These are phyloP conservation scores for Callocephalon fimbriatum DNA, from an alignment of 2,113 vertebrate genomes.

Conservation along the genomic window DNA sequence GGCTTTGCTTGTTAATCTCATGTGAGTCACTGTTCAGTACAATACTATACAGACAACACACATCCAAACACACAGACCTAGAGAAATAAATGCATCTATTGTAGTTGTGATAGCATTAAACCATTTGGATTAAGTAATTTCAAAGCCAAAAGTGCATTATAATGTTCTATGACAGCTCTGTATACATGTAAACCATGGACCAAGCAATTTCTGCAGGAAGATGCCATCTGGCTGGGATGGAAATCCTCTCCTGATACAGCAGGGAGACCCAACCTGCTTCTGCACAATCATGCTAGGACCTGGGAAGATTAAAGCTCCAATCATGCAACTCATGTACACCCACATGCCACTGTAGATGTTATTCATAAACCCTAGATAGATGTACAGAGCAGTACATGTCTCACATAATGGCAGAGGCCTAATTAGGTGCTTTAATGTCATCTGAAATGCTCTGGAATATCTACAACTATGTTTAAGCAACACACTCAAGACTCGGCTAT, in stretches of 20 bases:
- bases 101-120: not conserved
- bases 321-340: not conserved
- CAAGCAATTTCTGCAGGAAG: not conserved
- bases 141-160: not conserved
- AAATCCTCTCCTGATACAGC: not conserved
- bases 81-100: not conserved
- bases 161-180: not conserved
- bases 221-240: not conserved
- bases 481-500: not conserved
- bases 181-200: accelerated
- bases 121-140: not conserved
- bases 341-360: not conserved
- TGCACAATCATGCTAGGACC: not conserved
- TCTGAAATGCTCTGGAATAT: not conserved
- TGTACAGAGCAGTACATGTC: not conserved
- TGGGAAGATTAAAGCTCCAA: not conserved
- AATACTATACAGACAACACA: not conserved
- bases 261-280: not conserved
- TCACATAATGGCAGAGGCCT: not conserved
- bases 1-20: constrained; percentile 51
- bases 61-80: not conserved
- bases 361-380: not conserved
- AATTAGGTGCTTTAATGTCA: not conserved
- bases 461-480: not conserved
- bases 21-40: not conserved